Base-by-base conservation (phyloP, 2,888 invertebrate species). In the Hypsopygia costalis region DNA sequence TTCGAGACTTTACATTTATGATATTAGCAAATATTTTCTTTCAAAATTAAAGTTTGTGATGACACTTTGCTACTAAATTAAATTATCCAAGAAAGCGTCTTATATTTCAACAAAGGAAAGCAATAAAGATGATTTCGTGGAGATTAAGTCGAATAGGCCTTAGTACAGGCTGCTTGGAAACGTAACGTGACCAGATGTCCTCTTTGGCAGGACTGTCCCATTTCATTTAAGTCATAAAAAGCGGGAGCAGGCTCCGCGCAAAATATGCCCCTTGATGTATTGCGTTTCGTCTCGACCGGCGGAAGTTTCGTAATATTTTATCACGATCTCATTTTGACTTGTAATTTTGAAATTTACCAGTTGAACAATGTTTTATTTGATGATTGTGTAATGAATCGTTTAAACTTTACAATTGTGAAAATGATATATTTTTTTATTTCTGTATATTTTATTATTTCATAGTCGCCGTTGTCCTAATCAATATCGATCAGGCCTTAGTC, bases 151-250 rank as follows among this genome's bases (percentile, higher is more conserved):
- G 8, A 7, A n/a, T n/a, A 3, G 25, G n/a, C 25, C 16, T 16
- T 4, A 5, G 25, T 25, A n/a, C 25, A 25, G 6, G 25, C 25
- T 25, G 8, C n/a, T 7, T 6, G 6, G 25, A n/a, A 25, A 27
- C 27, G 22, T 12, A 12, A 35, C 27, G 35, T 35, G 35, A 27
- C 35, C 35, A 35, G 27, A 35, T 35, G 35, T 11, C 35, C 27
- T 8, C 11, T 12, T 27, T 27, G 35, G 35, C 35, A 20, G 36
- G 29, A 36, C 21, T 20, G 9, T 6, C 25, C n/a, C 10, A 1
- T 36, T 36, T 29, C 25, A 10, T 36, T 28, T 27, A n/a, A 29
- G 10, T 20, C 16, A 36, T 28, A 36, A 29, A 27, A 28, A 12
- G 16, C 25, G 6, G 21, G n/a, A 25, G 9, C 35, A 34, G 3